Evolutionary conservation across 2,888 invertebrate species (phyloP), one percentile per base, ranked within the genome.

Genomic region (Eupithecia centaureata): DNA sequence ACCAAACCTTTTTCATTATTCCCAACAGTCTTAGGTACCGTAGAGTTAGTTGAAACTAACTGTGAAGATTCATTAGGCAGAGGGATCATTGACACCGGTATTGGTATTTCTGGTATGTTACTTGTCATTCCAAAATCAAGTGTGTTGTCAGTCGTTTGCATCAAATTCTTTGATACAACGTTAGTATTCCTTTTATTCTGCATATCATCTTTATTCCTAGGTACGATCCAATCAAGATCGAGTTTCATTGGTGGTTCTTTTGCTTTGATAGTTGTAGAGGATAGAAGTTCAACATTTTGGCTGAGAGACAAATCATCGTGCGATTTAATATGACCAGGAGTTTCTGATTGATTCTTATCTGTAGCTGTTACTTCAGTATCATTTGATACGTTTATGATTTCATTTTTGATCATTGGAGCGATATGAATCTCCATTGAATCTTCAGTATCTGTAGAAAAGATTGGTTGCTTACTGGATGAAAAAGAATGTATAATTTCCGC

Each of bases 1-100:
- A 35, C 28, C 7, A 10, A 59, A 52, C 15, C 38, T 13, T 18
- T 32, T 18, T 38, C 42, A 13, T 59, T 38, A 42, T 13, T 54
- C 13, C 25, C n/a, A 25, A 25, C 18, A 42, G 60, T 42, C 27
- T n/a, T 30, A 56, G 30, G 27, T 27, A 27, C 27, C 27, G 54
- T 8, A 28, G 28, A 30, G n/a, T 15, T 32, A 54, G 42, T 57
- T 54, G 28, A 15, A 65, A 5, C 56, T 25, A 42, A 42, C 32
- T 13, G 12, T 27, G 15, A 12, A 18, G 15, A 32, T 18, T 63
- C n/a, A 52, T 62, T 35, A 18, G 66, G 66, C 18, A 67, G 33
- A 1, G 66, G 66, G 28, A 67, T 67, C 66, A 67, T 67, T 67
- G 66, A 62, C 18, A 67, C 62, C 28, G 67, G 10, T n/a, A 67